phyloP scores from a whole-genome alignment of 1,140 invertebrate species.

The Dreissena rostriformis region DNA sequence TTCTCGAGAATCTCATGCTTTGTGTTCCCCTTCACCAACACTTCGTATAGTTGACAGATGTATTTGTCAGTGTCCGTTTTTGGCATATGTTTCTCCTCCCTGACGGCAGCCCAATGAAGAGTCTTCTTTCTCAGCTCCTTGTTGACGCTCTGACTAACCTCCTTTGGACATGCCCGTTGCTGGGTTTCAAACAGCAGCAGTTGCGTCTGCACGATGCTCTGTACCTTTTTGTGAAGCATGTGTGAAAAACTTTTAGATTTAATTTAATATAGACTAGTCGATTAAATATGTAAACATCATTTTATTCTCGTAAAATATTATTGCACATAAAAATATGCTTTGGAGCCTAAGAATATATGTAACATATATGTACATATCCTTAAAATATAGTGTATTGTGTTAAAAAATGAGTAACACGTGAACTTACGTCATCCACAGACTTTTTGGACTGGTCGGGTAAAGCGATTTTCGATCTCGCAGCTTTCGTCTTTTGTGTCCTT shows the following conservation, averaged over 20 bases:
- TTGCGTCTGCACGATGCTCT: conserved; percentile 13
- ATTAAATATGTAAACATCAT: too few relatives aligned
- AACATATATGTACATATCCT: too few relatives aligned
- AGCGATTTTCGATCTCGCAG: too few relatives aligned
- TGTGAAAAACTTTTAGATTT: background rate
- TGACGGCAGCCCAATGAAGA: background rate
- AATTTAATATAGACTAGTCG: too few relatives aligned
- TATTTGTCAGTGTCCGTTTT: conserved; percentile 5
- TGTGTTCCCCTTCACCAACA: background rate
- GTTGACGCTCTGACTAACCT: background rate
- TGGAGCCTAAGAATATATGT: too few relatives aligned
- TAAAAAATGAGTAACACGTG: too few relatives aligned
- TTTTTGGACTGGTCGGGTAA: too few relatives aligned
- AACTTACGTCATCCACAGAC: too few relatives aligned
- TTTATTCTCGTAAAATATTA: too few relatives aligned
- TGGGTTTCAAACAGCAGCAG: conserved; percentile 19
- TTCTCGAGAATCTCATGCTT: background rate
- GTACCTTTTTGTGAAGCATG: background rate
- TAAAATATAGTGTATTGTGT: too few relatives aligned
- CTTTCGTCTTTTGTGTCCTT: background rate
- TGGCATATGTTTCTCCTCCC: background rate
- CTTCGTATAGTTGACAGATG: conserved; percentile 11
- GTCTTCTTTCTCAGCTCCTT: conserved; percentile 6
- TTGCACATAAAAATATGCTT: too few relatives aligned
- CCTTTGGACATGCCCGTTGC: background rate